A percentile compares a stretch with the other conserved stretches of the same genome.
Conservation (phyloP, 2,888 invertebrate genomes). For the Nomada flava region DNA sequence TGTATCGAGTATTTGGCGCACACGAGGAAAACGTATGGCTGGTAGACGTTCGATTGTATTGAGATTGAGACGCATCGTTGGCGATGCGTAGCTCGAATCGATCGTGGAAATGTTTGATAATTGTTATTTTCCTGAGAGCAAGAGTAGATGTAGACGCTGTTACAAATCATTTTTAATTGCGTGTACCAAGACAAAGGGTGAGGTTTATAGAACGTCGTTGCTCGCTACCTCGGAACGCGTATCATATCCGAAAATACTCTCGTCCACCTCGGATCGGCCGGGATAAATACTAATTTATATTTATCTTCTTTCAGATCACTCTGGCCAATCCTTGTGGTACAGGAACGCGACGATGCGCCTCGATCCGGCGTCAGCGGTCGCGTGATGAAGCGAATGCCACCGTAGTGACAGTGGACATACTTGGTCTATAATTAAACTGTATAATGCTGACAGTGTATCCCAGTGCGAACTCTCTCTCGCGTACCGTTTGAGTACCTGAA, state of each 20-base stretch:
- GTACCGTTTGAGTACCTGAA: constrained; percentile 7
- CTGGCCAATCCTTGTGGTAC: constrained; percentile 4
- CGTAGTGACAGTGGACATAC: constrained; percentile 38
- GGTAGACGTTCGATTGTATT: no score
- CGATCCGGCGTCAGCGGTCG: constrained; percentile 10
- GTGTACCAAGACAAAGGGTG: constrained; percentile 19
- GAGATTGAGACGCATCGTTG: no score
- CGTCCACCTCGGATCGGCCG: constrained; percentile 1
- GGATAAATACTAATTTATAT: constrained; percentile 55
- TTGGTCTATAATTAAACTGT: constrained; percentile 25
- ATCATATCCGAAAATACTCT: constrained; percentile 48
- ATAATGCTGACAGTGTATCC: constrained; percentile 25
- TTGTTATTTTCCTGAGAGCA: neutral
- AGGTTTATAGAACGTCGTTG: constrained; percentile 15
- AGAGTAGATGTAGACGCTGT: neutral
- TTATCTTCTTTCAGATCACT: constrained; percentile 57
- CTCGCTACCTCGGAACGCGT: constrained; percentile 12
- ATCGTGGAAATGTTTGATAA: neutral
- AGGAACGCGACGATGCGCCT: constrained; percentile 43
- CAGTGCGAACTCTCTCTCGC: constrained; percentile 3
- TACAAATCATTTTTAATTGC: constrained; percentile 32
- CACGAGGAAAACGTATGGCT: no score
- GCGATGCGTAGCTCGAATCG: no score
- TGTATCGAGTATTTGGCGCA: no score
- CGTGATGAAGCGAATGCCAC: constrained; percentile 36